These are phyloP conservation scores for Andrena minutula DNA, from an alignment of 2,888 invertebrate species.

Conservation along the genomic window DNA sequence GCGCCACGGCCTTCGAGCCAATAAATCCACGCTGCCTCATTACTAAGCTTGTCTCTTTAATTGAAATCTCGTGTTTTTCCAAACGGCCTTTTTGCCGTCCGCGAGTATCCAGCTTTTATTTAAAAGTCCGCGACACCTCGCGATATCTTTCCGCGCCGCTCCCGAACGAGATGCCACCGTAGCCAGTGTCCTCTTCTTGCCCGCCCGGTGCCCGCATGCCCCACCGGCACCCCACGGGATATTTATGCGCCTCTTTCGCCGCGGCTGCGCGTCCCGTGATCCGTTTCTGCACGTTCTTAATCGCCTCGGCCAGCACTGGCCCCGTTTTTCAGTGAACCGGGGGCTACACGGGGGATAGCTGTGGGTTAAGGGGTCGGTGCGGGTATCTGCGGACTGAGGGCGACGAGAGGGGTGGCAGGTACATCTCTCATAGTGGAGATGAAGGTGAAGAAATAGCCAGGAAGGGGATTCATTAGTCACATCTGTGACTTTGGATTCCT, in stretches of 20 bases:
- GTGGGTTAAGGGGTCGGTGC: too few relatives aligned
- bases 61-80: slow-evolving; percentile 88
- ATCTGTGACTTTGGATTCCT: too few relatives aligned
- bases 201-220: neutral
- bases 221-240: slow-evolving; percentile 7
- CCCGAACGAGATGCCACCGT: slow-evolving; percentile 57
- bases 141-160: slow-evolving; percentile 72
- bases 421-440: too few relatives aligned
- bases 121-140: slow-evolving; percentile 77
- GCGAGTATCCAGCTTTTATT: slow-evolving; percentile 75
- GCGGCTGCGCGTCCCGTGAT: slow-evolving; percentile 31
- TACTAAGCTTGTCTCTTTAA: slow-evolving; percentile 88
- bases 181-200: slow-evolving; percentile 3
- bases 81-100: slow-evolving; percentile 62
- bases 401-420: too few relatives aligned
- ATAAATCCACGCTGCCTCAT: slow-evolving; percentile 85
- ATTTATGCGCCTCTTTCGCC: slow-evolving; percentile 60
- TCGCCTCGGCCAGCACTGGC: slow-evolving; percentile 43
- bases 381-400: too few relatives aligned
- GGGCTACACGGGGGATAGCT: too few relatives aligned
- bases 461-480: too few relatives aligned
- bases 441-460: too few relatives aligned
- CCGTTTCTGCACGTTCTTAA: slow-evolving; percentile 42
- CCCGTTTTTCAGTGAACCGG: slow-evolving; percentile 25
- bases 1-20: slow-evolving; percentile 74